phyloP scores from a whole-genome alignment of 2,113 vertebrate species.

The Paralichthys olivaceus region DNA sequence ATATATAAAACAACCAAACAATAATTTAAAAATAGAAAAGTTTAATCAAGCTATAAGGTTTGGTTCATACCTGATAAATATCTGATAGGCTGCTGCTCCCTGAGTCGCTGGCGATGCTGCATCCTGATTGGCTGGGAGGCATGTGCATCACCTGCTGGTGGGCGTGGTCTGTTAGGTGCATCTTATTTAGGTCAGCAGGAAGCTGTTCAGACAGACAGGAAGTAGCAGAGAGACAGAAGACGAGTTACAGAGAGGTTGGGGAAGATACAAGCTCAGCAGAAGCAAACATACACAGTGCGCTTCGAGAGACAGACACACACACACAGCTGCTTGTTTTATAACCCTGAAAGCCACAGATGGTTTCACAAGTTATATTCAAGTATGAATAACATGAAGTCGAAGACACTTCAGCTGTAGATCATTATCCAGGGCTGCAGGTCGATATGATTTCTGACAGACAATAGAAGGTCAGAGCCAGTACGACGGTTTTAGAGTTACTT shows the following conservation, averaged over 20 bases:
- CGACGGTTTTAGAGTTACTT: not conserved
- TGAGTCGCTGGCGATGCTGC: constrained; percentile 97
- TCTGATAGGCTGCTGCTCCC: constrained; percentile 99
- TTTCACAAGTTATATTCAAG: constrained; percentile 14
- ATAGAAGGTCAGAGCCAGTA: no score
- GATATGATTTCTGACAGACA: no score
- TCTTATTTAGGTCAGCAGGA: constrained; percentile 96
- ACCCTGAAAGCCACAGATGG: constrained; percentile 50
- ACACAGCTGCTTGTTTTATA: constrained; percentile 4
- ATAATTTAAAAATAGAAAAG: not conserved
- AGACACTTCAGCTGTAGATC: constrained; percentile 40
- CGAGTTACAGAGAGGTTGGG: constrained; percentile 1
- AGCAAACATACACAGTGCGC: constrained; percentile 13
- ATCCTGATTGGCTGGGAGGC: constrained; percentile 94
- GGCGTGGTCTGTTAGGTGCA: constrained; percentile 94
- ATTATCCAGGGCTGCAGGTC: constrained; percentile 6
- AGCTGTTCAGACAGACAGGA: constrained; percentile 85
- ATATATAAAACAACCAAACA: not conserved
- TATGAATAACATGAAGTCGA: constrained; percentile 42
- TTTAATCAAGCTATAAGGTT: not conserved
- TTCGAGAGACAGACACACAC: constrained; percentile 2
- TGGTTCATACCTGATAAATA: constrained; percentile 91
- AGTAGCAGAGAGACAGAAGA: constrained; percentile 12
- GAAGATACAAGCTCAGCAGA: constrained; percentile 40
- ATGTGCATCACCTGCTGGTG: constrained; percentile 92